Conservation (phyloP, 2,888 invertebrate species). For the Tenthredo mesomela region DNA sequence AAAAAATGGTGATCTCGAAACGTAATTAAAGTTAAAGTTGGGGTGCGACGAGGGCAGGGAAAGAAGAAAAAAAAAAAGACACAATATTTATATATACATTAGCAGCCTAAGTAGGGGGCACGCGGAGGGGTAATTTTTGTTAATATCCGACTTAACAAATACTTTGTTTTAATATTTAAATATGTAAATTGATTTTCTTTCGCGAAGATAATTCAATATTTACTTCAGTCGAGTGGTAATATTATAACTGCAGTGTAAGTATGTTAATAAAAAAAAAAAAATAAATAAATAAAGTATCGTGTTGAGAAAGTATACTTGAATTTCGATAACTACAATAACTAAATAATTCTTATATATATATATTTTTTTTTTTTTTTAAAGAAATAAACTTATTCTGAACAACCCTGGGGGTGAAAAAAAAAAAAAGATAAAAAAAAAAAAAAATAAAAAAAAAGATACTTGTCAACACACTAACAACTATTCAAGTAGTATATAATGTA, state of each 20-base stretch:
- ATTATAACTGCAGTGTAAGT: not conserved
- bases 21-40: not conserved
- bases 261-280: not conserved
- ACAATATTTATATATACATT: not conserved
- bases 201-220: not conserved
- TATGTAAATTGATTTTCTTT: not conserved
- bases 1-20: not conserved
- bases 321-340: not conserved
- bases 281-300: no score
- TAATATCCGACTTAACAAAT: not conserved
- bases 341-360: not conserved
- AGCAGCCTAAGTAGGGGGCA: not conserved
- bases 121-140: not conserved
- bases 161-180: not conserved
- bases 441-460: not conserved
- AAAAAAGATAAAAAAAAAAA: no score
- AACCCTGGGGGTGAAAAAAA: not conserved
- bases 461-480: slow-evolving; percentile 28
- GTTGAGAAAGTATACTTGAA: not conserved
- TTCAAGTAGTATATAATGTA: not conserved
- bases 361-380: not conserved
- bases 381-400: slow-evolving; percentile 43
- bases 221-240: not conserved
- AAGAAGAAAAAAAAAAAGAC: not conserved
- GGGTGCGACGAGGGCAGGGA: no score